Evolutionary conservation across 2,888 invertebrate species (phyloP), one percentile per base, ranked within the genome.

Genomic region (Thymelicus sylvestris): DNA sequence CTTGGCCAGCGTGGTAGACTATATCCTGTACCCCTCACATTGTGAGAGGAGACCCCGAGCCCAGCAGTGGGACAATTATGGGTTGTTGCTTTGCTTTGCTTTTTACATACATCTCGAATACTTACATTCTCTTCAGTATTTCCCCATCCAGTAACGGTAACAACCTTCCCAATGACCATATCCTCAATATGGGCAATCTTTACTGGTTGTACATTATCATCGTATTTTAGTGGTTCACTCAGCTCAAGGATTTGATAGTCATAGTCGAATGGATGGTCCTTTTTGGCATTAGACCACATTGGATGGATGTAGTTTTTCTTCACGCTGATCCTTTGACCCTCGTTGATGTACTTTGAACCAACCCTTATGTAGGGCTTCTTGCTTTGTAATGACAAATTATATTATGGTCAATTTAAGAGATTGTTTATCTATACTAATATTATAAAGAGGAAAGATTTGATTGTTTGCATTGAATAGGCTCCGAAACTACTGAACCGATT

Each of bases 81-180:
- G 24, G 24, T 24, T 24, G 24, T 44, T 7, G 8, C 8, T 44
- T 8, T 44, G 44, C 10, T 44, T 10, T 10, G 8, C 8, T 3
- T 10, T 44, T 59, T 38, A 13, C 31, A 57, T 13, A 57, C 6
- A 39, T 8, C 24, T 55, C 4, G 8, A 55, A 10, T 39, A 87
- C 92, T 90, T 77, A 92, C 93, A 76, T 91, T 90, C 77, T 93
- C 92, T 15, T 86, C 83, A 4, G 91, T 92, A 47, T 91, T 90
- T 0, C 93, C 93, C 94, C 94, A 94, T 31, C 94, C 94, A 48
- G 92, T 90, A 0, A 93, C 93, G 0, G 90, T 88, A 0, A 93
- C 74, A 0, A 91, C 83, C 74, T 89, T 91, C 0, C 93, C 94
- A 61, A 90, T 86, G 0, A 86, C 83, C 90, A 93, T 90, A 59